Evolutionary conservation across 1,140 invertebrate species (phyloP), one percentile per base, ranked within the genome.

Genomic region (Cyrtorhinus lividipennis): DNA sequence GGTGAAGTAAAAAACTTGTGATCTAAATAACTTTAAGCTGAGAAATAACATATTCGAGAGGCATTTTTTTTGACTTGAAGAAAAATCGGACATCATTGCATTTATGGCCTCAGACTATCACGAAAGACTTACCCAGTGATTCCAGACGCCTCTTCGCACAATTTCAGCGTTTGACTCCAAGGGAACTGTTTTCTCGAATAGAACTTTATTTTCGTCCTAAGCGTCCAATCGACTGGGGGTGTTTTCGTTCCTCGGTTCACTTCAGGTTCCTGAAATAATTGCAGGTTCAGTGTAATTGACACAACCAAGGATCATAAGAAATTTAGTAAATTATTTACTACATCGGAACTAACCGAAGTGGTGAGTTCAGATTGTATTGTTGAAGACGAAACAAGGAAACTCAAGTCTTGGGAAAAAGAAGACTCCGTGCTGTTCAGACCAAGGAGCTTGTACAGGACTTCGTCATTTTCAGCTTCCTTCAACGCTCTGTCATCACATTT

Each of bases 141-240:
- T 1, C 92, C 92, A 15, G 87, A 92, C 27, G 92, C 90, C 75
- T 95, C 85, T 75, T 95, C 92, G 70, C 83, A 87, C 0, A 89
- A 87, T 74, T 91, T 89, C 15, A 89, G 73, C 69, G 83, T 87
- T 61, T 80, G 78, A 64, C 81, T 86, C 84, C 88, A 91, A 3
- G 84, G 80, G 75, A 94, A 88, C n/a, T 87, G 81, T 67, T 83
- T 84, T 0, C 78, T 70, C n/a, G 88, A 90, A 72, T 88, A 84
- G 63, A 95, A 80, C 64, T 89, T 76, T 62, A 93, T 72, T 72
- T 87, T 88, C 18, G 81, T 85, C 73, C 91, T 93, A 2, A 95
- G 75, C 10, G 86, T 84, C 92, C 93, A 95, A 73, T 95, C 91
- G 53, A 95, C 80, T 0, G 87, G 85, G 45, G 89, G 70, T 26